Percentiles rank a stretch among this genome's conserved stretches.
phyloP scores from a whole-genome alignment of 2,888 invertebrate genomes.

The Sepiola atlantica region DNA sequence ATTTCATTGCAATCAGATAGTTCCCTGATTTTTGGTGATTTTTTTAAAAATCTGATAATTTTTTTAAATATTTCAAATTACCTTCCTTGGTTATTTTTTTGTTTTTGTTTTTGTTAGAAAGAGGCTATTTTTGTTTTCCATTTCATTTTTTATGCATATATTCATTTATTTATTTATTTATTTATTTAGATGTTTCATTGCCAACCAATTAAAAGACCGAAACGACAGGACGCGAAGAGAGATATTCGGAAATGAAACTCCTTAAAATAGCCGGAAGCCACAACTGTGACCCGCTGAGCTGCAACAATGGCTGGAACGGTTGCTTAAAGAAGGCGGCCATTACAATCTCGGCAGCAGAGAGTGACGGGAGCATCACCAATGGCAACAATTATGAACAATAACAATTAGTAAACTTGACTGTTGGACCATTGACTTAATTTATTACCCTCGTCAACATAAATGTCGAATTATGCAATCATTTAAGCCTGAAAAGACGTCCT shows the following conservation, averaged over 20 bases:
- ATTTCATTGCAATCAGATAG: too few species aligned
- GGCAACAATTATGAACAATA: conserved; percentile 32
- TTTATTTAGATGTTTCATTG: neutral
- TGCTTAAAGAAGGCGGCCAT: neutral
- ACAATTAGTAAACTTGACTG: neutral
- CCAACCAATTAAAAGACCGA: neutral
- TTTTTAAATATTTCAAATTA: too few species aligned
- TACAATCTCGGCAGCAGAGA: neutral
- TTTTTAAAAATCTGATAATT: too few species aligned
- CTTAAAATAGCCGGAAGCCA: neutral
- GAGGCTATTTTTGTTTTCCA: neutral
- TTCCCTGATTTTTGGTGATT: too few species aligned
- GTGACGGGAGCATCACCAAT: neutral
- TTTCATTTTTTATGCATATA: neutral
- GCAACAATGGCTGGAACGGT: neutral
- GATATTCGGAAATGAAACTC: neutral
- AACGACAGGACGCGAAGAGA: neutral
- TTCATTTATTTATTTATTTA: too few species aligned
- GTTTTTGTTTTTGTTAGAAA: neutral
- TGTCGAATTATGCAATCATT: neutral
- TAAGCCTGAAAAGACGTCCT: neutral
- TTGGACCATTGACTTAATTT: conserved; percentile 15
- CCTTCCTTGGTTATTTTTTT: too few species aligned
- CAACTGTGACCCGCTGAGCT: neutral
- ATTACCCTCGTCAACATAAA: neutral